Conservation (phyloP, 37 sponge, comb jelly and placozoan species). For the Lycopodina hypogea region DNA sequence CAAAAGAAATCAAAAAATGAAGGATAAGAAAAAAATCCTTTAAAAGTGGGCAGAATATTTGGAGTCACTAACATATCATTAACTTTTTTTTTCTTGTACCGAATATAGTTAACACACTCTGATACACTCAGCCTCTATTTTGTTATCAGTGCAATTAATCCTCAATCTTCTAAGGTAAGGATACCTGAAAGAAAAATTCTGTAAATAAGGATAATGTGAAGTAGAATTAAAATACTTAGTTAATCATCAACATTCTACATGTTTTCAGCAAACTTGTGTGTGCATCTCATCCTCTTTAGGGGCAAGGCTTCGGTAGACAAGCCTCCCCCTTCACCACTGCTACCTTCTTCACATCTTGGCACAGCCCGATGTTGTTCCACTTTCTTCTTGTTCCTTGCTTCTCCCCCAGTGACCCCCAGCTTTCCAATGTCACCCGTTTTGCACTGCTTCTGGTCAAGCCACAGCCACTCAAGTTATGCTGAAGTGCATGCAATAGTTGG, state of each 20-base stretch:
- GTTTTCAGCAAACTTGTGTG: slow-evolving; percentile 15
- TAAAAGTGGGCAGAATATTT: no score
- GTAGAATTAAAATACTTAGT: no score
- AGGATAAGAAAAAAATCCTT: no score
- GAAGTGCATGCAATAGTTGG: not conserved
- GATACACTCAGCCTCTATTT: no score
- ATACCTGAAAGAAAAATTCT: no score
- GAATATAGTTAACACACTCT: no score
- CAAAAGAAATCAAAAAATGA: no score
- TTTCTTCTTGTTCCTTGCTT: not conserved
- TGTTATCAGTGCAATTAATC: no score
- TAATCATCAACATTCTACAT: not conserved
- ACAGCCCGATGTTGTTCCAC: not conserved
- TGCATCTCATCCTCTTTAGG: slow-evolving; percentile 23
- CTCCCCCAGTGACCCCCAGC: not conserved
- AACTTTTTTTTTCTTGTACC: no score
- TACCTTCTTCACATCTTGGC: not conserved
- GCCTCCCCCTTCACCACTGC: not conserved
- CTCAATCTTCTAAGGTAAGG: no score
- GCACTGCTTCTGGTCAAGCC: slow-evolving; percentile 1
- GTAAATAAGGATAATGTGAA: no score
- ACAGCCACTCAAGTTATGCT: not conserved
- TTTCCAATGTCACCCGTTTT: not conserved
- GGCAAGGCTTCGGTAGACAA: not conserved
- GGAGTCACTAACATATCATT: no score